Conservation (phyloP, 2,888 invertebrate genomes). For the Xanthia icteritia region DNA sequence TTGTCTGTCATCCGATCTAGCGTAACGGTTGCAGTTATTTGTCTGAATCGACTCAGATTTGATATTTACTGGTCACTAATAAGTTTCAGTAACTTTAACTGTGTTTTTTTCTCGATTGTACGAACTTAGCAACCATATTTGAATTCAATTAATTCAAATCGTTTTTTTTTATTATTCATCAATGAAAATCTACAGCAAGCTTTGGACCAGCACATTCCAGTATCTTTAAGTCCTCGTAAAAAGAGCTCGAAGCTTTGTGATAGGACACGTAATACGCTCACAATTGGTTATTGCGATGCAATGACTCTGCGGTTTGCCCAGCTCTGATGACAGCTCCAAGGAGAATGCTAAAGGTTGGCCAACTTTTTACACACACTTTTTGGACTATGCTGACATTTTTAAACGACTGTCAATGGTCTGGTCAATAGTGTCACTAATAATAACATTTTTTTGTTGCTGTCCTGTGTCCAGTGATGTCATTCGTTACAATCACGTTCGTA, state of each 20-base stretch:
- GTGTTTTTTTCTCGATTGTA: not conserved
- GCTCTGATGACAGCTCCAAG: constrained; percentile 78
- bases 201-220: constrained; percentile 67
- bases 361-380: constrained; percentile 67
- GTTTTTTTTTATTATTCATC: too few relatives aligned
- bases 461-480: constrained; percentile 37
- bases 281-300: constrained; percentile 91
- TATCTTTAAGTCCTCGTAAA: constrained; percentile 66
- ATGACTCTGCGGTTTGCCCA: constrained; percentile 88
- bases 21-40: constrained; percentile 22
- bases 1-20: constrained; percentile 6
- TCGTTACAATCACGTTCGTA: constrained; percentile 41
- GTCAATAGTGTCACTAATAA: constrained; percentile 50
- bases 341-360: constrained; percentile 80
- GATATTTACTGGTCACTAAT: not conserved
- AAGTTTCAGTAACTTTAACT: not conserved
- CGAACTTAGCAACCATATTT: not conserved
- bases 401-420: constrained; percentile 50
- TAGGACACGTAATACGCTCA: constrained; percentile 89
- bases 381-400: constrained; percentile 49
- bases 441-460: constrained; percentile 27
- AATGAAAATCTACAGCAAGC: not conserved
- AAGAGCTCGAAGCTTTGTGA: constrained; percentile 86
- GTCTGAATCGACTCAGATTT: constrained; percentile 24
- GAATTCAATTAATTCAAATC: too few relatives aligned